Conservation (phyloP, 1,140 invertebrate genomes). For the Bradysia coprophila region DNA sequence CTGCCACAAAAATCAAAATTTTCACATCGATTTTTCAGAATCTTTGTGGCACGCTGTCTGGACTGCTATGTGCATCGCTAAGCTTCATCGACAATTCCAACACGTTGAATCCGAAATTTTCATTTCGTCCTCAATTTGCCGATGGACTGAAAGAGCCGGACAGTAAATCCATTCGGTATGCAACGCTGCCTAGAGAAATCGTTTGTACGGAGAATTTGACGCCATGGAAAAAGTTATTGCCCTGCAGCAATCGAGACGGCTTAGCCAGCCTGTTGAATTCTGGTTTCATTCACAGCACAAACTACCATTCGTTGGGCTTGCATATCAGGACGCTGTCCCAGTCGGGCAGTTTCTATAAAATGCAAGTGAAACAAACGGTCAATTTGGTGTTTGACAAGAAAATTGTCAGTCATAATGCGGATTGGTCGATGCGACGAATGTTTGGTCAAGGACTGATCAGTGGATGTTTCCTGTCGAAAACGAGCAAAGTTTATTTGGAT, state of each 20-base stretch:
- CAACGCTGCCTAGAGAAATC: slow-evolving; percentile 81
- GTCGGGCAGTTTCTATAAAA: slow-evolving; percentile 33
- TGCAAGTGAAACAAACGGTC: slow-evolving; percentile 70
- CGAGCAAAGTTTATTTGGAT: slow-evolving; percentile 70
- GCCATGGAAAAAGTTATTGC: slow-evolving; percentile 92
- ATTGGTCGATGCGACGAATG: slow-evolving; percentile 73
- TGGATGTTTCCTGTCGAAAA: slow-evolving; percentile 56
- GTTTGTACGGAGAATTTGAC: slow-evolving; percentile 98
- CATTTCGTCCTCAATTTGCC: slow-evolving; percentile 51
- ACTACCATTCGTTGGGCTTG: slow-evolving; percentile 81
- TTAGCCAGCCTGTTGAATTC: slow-evolving; percentile 78
- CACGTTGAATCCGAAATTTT: slow-evolving; percentile 65
- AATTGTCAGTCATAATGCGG: slow-evolving; percentile 32
- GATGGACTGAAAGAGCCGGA: slow-evolving; percentile 15
- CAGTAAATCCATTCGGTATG: slow-evolving; percentile 53
- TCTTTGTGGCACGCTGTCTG: slow-evolving; percentile 75
- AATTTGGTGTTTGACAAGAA: slow-evolving; percentile 71
- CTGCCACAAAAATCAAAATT: no score
- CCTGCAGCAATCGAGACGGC: slow-evolving; percentile 75
- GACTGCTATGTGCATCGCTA: slow-evolving; percentile 86
- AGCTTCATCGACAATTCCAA: slow-evolving; percentile 88
- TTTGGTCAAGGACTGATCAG: slow-evolving; percentile 68
- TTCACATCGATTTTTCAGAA: no score
- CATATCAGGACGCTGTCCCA: slow-evolving; percentile 66
- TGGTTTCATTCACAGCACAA: slow-evolving; percentile 76